Percentiles rank a stretch among this genome's conserved stretches.
Evolutionary conservation across 2,888 invertebrate genomes (phyloP).

Genomic region (Amphipyra berbera): DNA sequence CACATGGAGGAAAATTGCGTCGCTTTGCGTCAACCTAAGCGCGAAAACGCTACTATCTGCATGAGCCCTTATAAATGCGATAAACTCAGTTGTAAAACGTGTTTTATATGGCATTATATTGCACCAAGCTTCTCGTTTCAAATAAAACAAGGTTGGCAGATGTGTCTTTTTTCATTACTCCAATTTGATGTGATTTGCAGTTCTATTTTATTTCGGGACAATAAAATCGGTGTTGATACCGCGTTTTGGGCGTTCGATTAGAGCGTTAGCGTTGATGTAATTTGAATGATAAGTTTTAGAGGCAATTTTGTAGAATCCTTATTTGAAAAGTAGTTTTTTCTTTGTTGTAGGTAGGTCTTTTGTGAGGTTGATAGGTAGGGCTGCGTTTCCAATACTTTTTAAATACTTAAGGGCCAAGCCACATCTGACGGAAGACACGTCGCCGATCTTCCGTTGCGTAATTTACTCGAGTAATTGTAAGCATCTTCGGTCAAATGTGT

Average conservation of each 20-base stretch:
- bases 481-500: no score
- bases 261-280: conserved; percentile 16
- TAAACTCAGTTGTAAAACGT: conserved; percentile 72
- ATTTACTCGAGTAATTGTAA: no score
- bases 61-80: conserved; percentile 48
- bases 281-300: conserved; percentile 7
- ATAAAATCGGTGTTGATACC: conserved; percentile 47
- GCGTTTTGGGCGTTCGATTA: conserved; percentile 31
- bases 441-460: no score
- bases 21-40: not conserved
- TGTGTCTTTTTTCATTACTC: conserved; percentile 61
- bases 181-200: conserved; percentile 57
- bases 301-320: not conserved
- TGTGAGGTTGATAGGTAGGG: no score
- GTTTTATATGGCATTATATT: conserved; percentile 61
- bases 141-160: conserved; percentile 56
- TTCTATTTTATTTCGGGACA: conserved; percentile 54
- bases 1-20: not conserved
- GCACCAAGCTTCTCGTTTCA: conserved; percentile 65
- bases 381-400: no score
- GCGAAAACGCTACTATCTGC: conserved; percentile 15
- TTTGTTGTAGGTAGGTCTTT: no score
- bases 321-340: not conserved
- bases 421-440: no score
- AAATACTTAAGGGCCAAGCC: no score